Percentiles rank a stretch among this genome's conserved stretches.
Conservation (phyloP, 2,113 vertebrate genomes). For the Numenius arquata region DNA sequence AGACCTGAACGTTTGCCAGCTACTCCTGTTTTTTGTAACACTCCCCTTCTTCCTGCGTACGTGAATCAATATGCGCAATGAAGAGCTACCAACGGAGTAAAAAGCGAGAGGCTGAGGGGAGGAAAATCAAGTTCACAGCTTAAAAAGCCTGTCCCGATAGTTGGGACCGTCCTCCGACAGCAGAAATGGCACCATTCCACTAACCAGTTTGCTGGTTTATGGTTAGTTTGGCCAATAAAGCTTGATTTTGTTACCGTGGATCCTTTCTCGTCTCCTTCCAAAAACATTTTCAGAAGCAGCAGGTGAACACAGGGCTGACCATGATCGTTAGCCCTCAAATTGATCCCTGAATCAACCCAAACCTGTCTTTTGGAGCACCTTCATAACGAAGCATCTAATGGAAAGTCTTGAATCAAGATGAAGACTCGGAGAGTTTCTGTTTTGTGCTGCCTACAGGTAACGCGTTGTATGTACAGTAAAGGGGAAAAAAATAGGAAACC, state of each 20-base stretch:
- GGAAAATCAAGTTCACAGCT: not conserved
- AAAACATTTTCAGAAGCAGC: not conserved
- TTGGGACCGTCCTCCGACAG: accelerated
- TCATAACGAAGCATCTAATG: not conserved
- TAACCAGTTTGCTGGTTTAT: not conserved
- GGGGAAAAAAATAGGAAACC: not conserved
- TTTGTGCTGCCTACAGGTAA: not conserved
- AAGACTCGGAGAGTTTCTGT: too few relatives aligned
- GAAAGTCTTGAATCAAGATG: not conserved
- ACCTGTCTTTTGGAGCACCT: not conserved
- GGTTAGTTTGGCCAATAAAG: not conserved
- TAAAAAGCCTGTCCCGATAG: not conserved
- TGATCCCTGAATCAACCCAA: not conserved
- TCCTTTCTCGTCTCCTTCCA: not conserved
- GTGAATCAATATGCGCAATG: not conserved
- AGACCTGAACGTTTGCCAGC: not conserved
- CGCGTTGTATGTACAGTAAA: not conserved
- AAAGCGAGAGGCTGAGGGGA: not conserved
- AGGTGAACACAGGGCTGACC: not conserved
- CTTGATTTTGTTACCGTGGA: not conserved
- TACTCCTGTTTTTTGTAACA: not conserved
- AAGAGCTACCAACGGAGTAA: not conserved
- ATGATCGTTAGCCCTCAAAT: accelerated
- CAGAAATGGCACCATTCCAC: not conserved
- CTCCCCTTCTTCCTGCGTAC: not conserved